These are phyloP conservation scores for Agriopis marginaria DNA, from an alignment of 2,888 invertebrate species.

Conservation along the genomic window DNA sequence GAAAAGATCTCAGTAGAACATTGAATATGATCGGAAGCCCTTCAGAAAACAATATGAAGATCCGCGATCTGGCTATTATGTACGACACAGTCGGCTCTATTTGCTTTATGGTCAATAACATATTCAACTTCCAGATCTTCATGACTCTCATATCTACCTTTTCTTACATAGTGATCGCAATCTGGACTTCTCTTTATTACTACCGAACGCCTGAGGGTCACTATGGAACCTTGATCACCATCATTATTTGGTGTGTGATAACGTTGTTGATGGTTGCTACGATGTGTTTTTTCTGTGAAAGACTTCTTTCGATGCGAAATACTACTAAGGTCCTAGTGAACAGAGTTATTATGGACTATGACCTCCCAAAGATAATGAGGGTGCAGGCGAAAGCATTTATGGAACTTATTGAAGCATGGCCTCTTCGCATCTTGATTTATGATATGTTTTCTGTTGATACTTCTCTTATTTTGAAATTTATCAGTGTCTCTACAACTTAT, in stretches of 20 bases:
- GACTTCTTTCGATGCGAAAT: slow-evolving; percentile 55
- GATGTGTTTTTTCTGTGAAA: slow-evolving; percentile 65
- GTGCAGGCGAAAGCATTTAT: slow-evolving; percentile 71
- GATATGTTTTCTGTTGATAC: slow-evolving; percentile 73
- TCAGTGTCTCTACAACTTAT: slow-evolving; percentile 73
- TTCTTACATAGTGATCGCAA: slow-evolving; percentile 60
- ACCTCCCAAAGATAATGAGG: slow-evolving; percentile 63
- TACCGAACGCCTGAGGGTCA: slow-evolving; percentile 51
- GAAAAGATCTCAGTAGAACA: slow-evolving; percentile 35
- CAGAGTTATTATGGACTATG: slow-evolving; percentile 70
- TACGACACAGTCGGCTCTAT: slow-evolving; percentile 64
- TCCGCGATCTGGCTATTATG: slow-evolving; percentile 60
- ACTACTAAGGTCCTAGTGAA: slow-evolving; percentile 63
- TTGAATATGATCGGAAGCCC: slow-evolving; percentile 55
- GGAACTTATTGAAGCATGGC: slow-evolving; percentile 70
- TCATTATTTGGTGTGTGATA: slow-evolving; percentile 59
- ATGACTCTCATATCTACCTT: slow-evolving; percentile 68
- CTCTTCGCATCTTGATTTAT: slow-evolving; percentile 61
- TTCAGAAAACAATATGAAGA: slow-evolving; percentile 55
- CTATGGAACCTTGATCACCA: slow-evolving; percentile 52
- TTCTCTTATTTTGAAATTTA: slow-evolving; percentile 70
- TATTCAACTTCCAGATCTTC: slow-evolving; percentile 70
- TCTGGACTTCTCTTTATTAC: slow-evolving; percentile 63
- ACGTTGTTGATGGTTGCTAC: slow-evolving; percentile 57
- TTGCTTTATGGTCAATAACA: slow-evolving; percentile 58